These are phyloP conservation scores for Thunnus thynnus DNA, from an alignment of 2,113 vertebrate genomes.

Conservation along the genomic window DNA sequence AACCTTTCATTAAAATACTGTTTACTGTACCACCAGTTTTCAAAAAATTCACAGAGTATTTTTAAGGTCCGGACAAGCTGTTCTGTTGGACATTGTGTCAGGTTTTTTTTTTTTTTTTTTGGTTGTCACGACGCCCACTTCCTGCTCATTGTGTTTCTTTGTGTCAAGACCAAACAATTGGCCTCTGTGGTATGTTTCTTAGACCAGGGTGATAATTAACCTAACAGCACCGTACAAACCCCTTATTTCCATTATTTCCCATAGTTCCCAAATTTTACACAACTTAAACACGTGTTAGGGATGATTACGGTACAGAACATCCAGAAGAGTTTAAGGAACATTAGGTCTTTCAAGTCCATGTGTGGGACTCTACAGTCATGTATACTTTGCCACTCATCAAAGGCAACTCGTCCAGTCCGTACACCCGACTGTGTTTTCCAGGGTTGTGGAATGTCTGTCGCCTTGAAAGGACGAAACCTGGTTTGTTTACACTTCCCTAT, in stretches of 20 bases:
- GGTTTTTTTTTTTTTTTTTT: no score
- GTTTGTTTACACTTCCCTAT: conserved; percentile 42
- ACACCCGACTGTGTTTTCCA: conserved; percentile 1
- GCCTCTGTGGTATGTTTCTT: conserved; percentile 40
- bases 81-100: conserved; percentile 12
- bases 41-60: neutral
- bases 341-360: neutral
- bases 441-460: conserved; percentile 38
- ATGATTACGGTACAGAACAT: neutral
- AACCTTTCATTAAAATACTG: neutral
- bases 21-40: conserved; percentile 1
- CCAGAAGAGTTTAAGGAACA: neutral
- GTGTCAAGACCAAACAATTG: conserved; percentile 42
- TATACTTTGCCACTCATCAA: conserved; percentile 8
- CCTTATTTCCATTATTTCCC: conserved; percentile 7
- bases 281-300: neutral
- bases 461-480: neutral
- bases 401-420: conserved; percentile 13
- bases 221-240: neutral
- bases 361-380: conserved; percentile 9
- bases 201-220: conserved; percentile 29
- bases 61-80: neutral
- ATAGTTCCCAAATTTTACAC: neutral
- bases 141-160: conserved; percentile 57
- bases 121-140: conserved; percentile 26